Percentiles rank a stretch among this genome's conserved stretches.
Evolutionary conservation across 2,888 invertebrate species (phyloP).

Genomic region (Synanthedon vespiformis): DNA sequence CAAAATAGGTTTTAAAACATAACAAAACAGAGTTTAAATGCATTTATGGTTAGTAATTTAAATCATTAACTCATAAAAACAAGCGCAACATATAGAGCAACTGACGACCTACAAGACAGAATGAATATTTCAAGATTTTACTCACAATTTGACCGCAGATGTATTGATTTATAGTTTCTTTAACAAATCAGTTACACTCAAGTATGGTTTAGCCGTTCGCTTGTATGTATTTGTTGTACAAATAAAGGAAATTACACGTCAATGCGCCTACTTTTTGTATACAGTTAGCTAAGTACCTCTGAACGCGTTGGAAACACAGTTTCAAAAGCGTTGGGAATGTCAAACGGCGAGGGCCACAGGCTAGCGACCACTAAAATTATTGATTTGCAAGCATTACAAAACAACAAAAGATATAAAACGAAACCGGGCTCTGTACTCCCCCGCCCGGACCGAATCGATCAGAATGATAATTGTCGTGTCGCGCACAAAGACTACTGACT

Average conservation of each 20-base stretch:
- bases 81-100: too few relatives aligned
- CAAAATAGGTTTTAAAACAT: too few relatives aligned
- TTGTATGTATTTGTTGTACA: too few relatives aligned
- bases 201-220: background rate
- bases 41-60: too few relatives aligned
- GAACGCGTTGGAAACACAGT: conserved; percentile 6
- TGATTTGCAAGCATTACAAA: conserved; percentile 63
- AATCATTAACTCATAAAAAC: too few relatives aligned
- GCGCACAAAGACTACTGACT: conserved; percentile 62
- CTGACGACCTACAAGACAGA: too few relatives aligned
- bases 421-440: conserved; percentile 48
- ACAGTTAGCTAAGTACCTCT: too few relatives aligned
- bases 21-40: too few relatives aligned
- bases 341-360: conserved; percentile 20
- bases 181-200: background rate
- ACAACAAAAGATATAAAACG: conserved; percentile 69
- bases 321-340: conserved; percentile 12
- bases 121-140: too few relatives aligned
- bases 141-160: background rate
- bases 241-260: too few relatives aligned
- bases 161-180: background rate
- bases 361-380: conserved; percentile 61
- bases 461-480: conserved; percentile 70
- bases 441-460: conserved; percentile 64
- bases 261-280: too few relatives aligned